Percentiles rank a stretch among this genome's conserved stretches.
Conservation (phyloP, 2,113 vertebrate genomes). For the Stegastes partitus region DNA sequence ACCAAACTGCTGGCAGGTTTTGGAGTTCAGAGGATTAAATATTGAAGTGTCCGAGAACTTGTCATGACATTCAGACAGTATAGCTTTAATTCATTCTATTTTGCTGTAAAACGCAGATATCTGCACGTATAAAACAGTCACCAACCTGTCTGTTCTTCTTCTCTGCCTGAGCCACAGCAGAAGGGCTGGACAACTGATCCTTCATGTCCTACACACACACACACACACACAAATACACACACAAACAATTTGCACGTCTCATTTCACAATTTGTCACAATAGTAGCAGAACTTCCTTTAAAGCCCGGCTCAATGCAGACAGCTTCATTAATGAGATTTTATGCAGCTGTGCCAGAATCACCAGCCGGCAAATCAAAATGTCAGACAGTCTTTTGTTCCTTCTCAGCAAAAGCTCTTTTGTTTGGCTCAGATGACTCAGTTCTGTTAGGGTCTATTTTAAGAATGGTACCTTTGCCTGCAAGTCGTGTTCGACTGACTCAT, state of each 20-base stretch:
- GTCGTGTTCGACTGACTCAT: conserved; percentile 25
- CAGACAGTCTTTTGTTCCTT: conserved; percentile 28
- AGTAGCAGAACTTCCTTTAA: neutral
- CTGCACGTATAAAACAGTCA: neutral
- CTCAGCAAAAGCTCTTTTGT: conserved; percentile 10
- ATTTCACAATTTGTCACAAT: conserved; percentile 13
- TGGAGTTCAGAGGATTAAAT: too few species aligned
- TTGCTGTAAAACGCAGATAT: too few species aligned
- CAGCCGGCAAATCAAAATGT: conserved; percentile 2
- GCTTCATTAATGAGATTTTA: conserved; percentile 27
- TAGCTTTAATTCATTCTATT: too few species aligned
- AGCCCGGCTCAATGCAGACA: neutral
- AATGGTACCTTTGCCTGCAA: neutral
- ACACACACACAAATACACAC: conserved; percentile 25
- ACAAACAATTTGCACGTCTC: neutral
- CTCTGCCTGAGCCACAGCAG: conserved; percentile 83
- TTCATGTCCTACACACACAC: conserved; percentile 85
- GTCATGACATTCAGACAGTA: too few species aligned
- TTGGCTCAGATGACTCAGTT: conserved; percentile 35
- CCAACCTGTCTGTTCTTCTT: conserved; percentile 86
- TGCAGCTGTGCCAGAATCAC: neutral
- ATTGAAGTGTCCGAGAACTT: too few species aligned
- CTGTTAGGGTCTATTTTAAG: conserved; percentile 41
- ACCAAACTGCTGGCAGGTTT: too few species aligned
- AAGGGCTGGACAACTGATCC: conserved; percentile 86